Conservation (phyloP, 2,113 vertebrate species). For the Vimba vimba region DNA sequence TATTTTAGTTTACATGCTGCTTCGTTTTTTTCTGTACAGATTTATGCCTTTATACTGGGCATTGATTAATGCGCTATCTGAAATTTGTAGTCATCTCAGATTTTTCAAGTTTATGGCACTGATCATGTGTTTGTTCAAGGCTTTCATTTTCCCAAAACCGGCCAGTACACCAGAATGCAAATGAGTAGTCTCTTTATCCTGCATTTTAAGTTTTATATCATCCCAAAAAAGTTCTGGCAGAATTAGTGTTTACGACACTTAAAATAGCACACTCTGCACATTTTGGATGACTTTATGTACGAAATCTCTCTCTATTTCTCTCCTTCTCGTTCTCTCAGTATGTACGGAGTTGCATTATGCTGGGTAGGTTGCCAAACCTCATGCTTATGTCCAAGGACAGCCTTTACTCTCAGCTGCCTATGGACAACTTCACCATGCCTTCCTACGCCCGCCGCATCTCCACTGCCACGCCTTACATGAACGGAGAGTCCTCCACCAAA, state of each 20-base stretch:
- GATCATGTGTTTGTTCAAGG: background rate
- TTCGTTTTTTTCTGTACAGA: background rate
- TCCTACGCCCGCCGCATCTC: conserved; percentile 97
- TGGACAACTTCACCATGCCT: conserved; percentile 94
- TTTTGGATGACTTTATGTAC: conserved; percentile 7
- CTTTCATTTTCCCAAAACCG: conserved; percentile 2
- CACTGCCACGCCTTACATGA: conserved; percentile 96
- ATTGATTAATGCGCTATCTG: conserved; percentile 3
- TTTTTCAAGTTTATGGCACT: background rate
- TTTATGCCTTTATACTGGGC: background rate
- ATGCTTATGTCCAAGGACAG: conserved; percentile 99
- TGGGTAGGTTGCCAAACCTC: conserved; percentile 94
- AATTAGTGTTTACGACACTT: background rate
- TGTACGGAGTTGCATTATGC: conserved; percentile 97
- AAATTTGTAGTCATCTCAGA: background rate
- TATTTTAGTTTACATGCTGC: background rate
- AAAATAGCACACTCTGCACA: background rate
- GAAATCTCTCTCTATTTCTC: background rate
- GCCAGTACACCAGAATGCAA: conserved; percentile 20
- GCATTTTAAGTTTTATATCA: conserved; percentile 6
- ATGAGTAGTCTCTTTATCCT: background rate
- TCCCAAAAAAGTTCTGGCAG: background rate
- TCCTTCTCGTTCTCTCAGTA: conserved; percentile 78
- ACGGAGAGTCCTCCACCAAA: conserved; percentile 92
- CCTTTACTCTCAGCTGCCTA: conserved; percentile 91